Evolutionary conservation across 2,888 invertebrate species (phyloP).

Genomic region (Diarsia mendica): DNA sequence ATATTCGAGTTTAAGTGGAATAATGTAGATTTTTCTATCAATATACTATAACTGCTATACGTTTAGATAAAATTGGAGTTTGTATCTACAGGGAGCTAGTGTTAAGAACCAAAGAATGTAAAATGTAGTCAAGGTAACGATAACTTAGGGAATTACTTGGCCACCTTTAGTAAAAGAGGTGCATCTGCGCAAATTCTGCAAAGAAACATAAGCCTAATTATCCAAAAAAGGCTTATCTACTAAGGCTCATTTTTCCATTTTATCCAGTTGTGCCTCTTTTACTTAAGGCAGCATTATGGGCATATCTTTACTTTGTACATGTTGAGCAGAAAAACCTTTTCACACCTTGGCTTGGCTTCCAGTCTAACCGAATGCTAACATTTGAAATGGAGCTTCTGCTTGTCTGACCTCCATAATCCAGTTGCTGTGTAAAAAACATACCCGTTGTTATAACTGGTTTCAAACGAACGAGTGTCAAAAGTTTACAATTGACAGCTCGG

Average conservation of each 20-base stretch:
- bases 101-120: slow-evolving; percentile 68
- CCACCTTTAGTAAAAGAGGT: neutral
- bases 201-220: neutral
- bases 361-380: neutral
- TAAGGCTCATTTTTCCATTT: neutral
- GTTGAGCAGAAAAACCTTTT: neutral
- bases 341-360: no score
- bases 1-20: slow-evolving; percentile 22
- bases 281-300: slow-evolving; percentile 16
- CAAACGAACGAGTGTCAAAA: neutral
- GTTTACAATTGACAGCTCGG: neutral
- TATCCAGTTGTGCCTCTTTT: neutral
- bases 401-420: no score
- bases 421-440: neutral
- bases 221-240: neutral
- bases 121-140: slow-evolving; percentile 29
- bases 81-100: slow-evolving; percentile 72
- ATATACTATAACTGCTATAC: slow-evolving; percentile 53
- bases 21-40: slow-evolving; percentile 59
- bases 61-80: slow-evolving; percentile 30
- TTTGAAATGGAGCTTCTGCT: neutral
- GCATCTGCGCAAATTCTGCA: neutral
- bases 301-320: slow-evolving; percentile 50
- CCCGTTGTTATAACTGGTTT: neutral
- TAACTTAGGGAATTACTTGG: slow-evolving; percentile 33